Evolutionary conservation across 2,888 invertebrate genomes (phyloP).

Genomic region (Endotricha flammealis): DNA sequence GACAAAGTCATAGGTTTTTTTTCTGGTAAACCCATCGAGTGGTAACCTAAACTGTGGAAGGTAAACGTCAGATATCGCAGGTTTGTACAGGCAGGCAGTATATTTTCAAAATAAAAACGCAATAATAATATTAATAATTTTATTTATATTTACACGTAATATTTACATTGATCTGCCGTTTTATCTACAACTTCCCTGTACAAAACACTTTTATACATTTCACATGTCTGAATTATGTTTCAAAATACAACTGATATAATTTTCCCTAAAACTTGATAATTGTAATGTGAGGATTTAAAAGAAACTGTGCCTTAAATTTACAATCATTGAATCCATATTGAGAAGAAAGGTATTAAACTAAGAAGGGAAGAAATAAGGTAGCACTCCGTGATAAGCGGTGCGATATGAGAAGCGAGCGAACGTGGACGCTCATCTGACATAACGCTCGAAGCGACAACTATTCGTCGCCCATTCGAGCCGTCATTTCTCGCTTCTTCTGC

Average conservation of each 20-base stretch:
- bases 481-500: slow-evolving; percentile 56
- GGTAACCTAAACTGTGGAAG: too few relatives aligned
- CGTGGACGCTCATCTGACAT: slow-evolving; percentile 79
- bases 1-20: too few relatives aligned
- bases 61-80: too few relatives aligned
- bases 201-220: slow-evolving; percentile 12
- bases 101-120: background rate
- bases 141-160: slow-evolving; percentile 19
- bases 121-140: slow-evolving; percentile 6
- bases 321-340: slow-evolving; percentile 21
- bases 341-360: slow-evolving; percentile 22
- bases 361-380: slow-evolving; percentile 29
- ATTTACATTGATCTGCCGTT: slow-evolving; percentile 16
- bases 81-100: too few relatives aligned
- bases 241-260: background rate
- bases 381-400: slow-evolving; percentile 29
- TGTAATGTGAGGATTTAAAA: too few relatives aligned
- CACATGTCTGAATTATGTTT: slow-evolving; percentile 1
- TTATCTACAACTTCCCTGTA: slow-evolving; percentile 18
- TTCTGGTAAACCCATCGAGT: too few relatives aligned
- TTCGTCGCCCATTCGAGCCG: slow-evolving; percentile 68
- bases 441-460: slow-evolving; percentile 82
- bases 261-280: too few relatives aligned
- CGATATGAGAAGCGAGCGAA: slow-evolving; percentile 39
- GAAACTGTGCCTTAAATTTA: background rate